Evolutionary conservation across 2,113 vertebrate species (phyloP).

Genomic region (Corvus cornix): DNA sequence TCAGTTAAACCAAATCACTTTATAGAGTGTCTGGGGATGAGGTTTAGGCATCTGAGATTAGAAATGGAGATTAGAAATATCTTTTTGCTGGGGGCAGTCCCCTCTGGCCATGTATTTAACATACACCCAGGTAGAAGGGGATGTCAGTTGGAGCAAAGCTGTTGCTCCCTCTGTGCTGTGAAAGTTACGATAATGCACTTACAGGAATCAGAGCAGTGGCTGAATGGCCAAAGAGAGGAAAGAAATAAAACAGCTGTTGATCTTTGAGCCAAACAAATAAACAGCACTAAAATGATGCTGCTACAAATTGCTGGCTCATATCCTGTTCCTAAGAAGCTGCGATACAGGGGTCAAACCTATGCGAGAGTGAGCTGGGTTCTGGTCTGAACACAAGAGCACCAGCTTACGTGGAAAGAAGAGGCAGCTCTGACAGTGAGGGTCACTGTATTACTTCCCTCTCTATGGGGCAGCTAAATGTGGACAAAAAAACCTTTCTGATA

Average conservation of each 20-base stretch:
- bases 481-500: not conserved
- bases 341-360: not conserved
- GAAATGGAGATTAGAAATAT: constrained; percentile 39
- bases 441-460: not conserved
- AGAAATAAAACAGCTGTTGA: not conserved
- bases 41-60: constrained; percentile 18
- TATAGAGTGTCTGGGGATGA: not conserved
- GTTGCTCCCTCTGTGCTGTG: not conserved
- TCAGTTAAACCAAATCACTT: constrained; percentile 12
- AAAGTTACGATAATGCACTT: not conserved
- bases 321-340: not conserved
- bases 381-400: not conserved
- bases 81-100: constrained; percentile 4
- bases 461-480: not conserved
- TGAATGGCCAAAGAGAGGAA: not conserved
- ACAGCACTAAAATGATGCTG: not conserved
- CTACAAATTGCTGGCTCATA: not conserved
- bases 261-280: not conserved
- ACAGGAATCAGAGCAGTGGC: not conserved
- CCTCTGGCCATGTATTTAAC: constrained; percentile 3
- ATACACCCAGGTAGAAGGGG: not conserved
- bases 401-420: not conserved
- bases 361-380: not conserved
- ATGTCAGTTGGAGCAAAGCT: constrained; percentile 14
- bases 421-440: accelerated